Evolutionary conservation across 2,113 vertebrate species (phyloP), one percentile per base, ranked within the genome.

Genomic region (Eptatretus burgeri): DNA sequence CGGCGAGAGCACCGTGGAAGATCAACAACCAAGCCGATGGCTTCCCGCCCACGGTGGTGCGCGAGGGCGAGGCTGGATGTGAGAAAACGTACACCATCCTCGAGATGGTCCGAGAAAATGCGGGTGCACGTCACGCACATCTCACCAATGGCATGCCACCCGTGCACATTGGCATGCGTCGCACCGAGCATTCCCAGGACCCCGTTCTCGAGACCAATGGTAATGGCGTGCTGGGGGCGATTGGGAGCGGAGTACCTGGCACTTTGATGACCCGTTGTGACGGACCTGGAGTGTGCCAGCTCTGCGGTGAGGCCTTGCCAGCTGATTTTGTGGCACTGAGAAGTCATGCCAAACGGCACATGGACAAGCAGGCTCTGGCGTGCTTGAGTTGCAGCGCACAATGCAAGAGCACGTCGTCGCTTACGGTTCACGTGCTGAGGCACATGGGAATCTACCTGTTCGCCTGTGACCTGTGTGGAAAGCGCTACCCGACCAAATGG

Each of bases 51-150:
- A 60, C 56, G 56, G 56, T 60, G 9, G 56, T 60, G 56, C n/a
- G 56, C 12, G 56, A 60, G 56, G 56, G 56, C n/a, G 56, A 60
- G 56, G 56, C n/a, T 12, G 56, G 56, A 9, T 17, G 56, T 12
- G 56, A 60, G 56, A 60, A 60, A 12, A 60, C 56, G 56, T 60
- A 60, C 56, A 60, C 56, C n/a, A 60, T 60, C 56, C 56, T 60
- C n/a, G 56, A 60, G 20, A 60, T 60, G 56, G 56, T 60, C n/a
- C 56, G 56, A 17, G 56, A 60, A 60, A 60, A 60, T 20, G 56
- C 56, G 56, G 56, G 56, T n/a, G 56, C 56, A n/a, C n/a, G 56
- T n/a, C 56, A 20, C 11, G n/a, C 56, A 11, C 56, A 60, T n/a
- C n/a, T 60, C 20, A 13, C n/a, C 20, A 60, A 60, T 13, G 56